Evolutionary conservation across 2,113 vertebrate genomes (phyloP).

Genomic region (Zootoca vivipara): DNA sequence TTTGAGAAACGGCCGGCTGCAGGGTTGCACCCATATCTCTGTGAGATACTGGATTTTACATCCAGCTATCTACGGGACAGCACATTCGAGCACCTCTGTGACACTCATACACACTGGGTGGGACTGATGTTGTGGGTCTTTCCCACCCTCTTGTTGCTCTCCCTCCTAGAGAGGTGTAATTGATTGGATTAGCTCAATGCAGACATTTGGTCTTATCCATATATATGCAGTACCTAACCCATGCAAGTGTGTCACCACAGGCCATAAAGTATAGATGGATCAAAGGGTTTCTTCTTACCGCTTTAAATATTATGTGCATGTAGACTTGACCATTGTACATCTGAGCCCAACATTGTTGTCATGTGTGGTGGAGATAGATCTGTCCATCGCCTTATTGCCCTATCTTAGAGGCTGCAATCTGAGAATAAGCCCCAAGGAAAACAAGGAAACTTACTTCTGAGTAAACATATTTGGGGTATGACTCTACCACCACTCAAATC

Average conservation of each 20-base stretch:
- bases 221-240: too few relatives aligned
- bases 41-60: accelerated
- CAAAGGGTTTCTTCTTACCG: not conserved
- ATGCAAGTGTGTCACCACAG: too few relatives aligned
- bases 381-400: not conserved
- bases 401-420: not conserved
- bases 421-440: not conserved
- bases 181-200: not conserved
- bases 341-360: not conserved
- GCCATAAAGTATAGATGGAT: not conserved
- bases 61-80: not conserved
- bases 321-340: not conserved
- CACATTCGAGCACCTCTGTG: not conserved
- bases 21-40: accelerated
- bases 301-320: not conserved
- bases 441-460: not conserved
- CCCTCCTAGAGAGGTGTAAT: not conserved
- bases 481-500: not conserved
- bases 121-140: not conserved
- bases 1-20: not conserved
- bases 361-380: not conserved
- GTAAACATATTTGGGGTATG: not conserved
- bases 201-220: not conserved
- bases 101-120: not conserved
- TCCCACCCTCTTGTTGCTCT: not conserved